A percentile compares a stretch with the other conserved stretches of the same genome.
These are phyloP conservation scores for Adelphocoris suturalis DNA, from an alignment of 2,888 invertebrate genomes.

Conservation along the genomic window DNA sequence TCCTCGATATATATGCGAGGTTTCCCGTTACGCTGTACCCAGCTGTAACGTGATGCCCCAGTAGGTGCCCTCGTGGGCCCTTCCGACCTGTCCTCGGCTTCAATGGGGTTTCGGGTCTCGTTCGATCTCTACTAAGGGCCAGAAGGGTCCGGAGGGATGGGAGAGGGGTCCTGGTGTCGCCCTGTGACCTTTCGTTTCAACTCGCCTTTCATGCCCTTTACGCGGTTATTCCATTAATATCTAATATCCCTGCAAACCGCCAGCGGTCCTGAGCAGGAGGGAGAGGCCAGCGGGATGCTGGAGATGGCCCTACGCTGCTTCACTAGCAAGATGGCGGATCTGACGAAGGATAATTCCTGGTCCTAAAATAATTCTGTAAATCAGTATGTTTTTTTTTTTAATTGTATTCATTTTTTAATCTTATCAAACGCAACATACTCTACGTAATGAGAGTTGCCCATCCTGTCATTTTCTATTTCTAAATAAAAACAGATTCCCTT, in stretches of 20 bases:
- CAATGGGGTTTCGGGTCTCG: neutral
- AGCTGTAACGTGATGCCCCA: neutral
- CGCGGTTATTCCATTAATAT: slow-evolving; percentile 10
- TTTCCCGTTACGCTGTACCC: neutral
- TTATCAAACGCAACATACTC: too few species aligned
- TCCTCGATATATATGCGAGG: slow-evolving; percentile 22
- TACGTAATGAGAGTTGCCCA: too few species aligned
- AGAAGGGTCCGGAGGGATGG: neutral
- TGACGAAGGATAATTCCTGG: too few species aligned
- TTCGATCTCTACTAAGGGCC: neutral
- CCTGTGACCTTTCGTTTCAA: slow-evolving; percentile 9
- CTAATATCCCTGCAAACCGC: neutral
- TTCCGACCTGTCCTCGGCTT: neutral
- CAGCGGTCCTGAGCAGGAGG: neutral
- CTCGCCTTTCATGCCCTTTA: slow-evolving; percentile 30
- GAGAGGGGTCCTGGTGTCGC: neutral
- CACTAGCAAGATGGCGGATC: neutral
- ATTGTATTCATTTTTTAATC: too few species aligned
- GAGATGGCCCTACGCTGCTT: neutral
- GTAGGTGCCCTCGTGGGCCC: neutral
- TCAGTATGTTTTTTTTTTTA: too few species aligned
- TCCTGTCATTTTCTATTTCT: too few species aligned
- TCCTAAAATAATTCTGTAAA: too few species aligned
- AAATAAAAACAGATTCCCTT: too few species aligned
- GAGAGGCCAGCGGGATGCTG: neutral